Evolutionary conservation across 2,113 vertebrate genomes (phyloP).

Genomic region (Oreochromis tanganicae): DNA sequence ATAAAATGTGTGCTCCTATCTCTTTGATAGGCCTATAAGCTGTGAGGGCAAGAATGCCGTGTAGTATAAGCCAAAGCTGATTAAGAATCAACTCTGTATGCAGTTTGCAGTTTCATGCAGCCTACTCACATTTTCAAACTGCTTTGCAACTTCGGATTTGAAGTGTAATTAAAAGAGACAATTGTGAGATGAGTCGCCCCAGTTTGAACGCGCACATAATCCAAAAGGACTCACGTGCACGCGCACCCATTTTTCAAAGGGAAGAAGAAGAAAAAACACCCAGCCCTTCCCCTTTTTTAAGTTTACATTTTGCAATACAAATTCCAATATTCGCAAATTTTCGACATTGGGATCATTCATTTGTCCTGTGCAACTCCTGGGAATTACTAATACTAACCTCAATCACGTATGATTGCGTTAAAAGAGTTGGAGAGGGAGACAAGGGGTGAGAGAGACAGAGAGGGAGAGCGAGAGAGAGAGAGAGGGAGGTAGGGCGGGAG

Average conservation of each 20-base stretch:
- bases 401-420: constrained; percentile 95
- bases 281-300: background rate
- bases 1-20: background rate
- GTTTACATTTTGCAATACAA: background rate
- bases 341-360: background rate
- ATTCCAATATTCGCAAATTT: background rate
- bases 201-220: background rate
- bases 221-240: background rate
- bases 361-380: constrained; percentile 10
- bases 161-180: background rate
- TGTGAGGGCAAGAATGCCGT: background rate
- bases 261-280: background rate
- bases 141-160: background rate
- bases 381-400: constrained; percentile 83
- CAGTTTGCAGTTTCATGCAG: background rate
- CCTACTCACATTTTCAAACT: background rate
- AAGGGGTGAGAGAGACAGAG: background rate
- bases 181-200: background rate
- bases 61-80: background rate
- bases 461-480: background rate
- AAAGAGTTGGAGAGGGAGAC: constrained; percentile 31
- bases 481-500: background rate
- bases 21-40: background rate
- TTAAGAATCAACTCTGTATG: background rate
- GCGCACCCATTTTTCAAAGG: background rate